Evolutionary conservation across 2,888 invertebrate genomes (phyloP).

Genomic region (Drosophila limbata): DNA sequence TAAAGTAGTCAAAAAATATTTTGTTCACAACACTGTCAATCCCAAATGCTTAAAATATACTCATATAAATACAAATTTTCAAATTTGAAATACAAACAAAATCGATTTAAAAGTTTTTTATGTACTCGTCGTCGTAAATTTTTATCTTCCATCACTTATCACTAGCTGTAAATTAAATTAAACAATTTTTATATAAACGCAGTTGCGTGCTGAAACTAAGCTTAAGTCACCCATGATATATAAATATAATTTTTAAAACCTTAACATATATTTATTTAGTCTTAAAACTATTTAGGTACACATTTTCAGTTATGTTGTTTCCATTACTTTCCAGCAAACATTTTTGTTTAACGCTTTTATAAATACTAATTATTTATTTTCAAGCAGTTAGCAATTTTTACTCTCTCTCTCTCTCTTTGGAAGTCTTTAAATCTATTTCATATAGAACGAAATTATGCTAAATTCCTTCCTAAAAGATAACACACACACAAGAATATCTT

Average conservation of each 20-base stretch:
- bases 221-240: slow-evolving; percentile 55
- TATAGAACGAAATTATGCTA: slow-evolving; percentile 83
- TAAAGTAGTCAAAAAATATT: slow-evolving; percentile 38
- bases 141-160: slow-evolving; percentile 55
- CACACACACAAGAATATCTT: slow-evolving; percentile 62
- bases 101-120: slow-evolving; percentile 77
- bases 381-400: slow-evolving; percentile 66
- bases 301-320: slow-evolving; percentile 24
- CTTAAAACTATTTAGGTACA: slow-evolving; percentile 41
- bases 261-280: slow-evolving; percentile 40
- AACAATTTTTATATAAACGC: slow-evolving; percentile 27
- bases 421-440: slow-evolving; percentile 63
- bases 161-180: slow-evolving; percentile 51
- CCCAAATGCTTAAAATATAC: slow-evolving; percentile 25
- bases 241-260: slow-evolving; percentile 30
- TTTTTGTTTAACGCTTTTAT: slow-evolving; percentile 62
- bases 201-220: slow-evolving; percentile 31
- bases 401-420: slow-evolving; percentile 57
- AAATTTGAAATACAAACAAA: slow-evolving; percentile 34
- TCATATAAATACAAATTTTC: slow-evolving; percentile 25
- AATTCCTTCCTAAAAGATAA: slow-evolving; percentile 64
- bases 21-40: slow-evolving; percentile 43
- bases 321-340: slow-evolving; percentile 40
- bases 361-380: slow-evolving; percentile 59
- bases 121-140: slow-evolving; percentile 82